Conservation (phyloP, 1,140 invertebrate genomes). For the Drosophila kikkawai region DNA sequence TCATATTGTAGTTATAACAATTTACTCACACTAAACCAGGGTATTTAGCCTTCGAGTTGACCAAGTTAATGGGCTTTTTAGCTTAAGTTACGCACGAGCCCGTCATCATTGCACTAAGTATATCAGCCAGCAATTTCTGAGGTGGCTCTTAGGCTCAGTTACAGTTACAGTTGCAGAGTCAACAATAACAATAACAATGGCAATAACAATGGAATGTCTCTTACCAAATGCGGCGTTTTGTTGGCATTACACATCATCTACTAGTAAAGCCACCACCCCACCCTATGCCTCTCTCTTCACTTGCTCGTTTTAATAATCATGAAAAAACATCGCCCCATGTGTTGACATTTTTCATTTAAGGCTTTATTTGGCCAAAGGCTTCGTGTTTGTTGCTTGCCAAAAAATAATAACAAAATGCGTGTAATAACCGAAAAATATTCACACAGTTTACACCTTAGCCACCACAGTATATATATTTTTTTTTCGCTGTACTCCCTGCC, state of each 20-base stretch:
- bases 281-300: slow-evolving; percentile 17
- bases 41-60: background rate
- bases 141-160: slow-evolving; percentile 41
- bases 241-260: slow-evolving; percentile 72
- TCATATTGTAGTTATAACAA: too few species aligned
- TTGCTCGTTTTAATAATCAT: slow-evolving; percentile 73
- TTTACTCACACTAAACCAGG: background rate
- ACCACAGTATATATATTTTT: background rate
- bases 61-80: background rate
- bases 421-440: slow-evolving; percentile 79
- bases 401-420: slow-evolving; percentile 67
- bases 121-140: slow-evolving; percentile 42
- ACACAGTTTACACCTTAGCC: slow-evolving; percentile 69
- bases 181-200: slow-evolving; percentile 30
- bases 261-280: slow-evolving; percentile 37
- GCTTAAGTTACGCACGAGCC: slow-evolving; percentile 53
- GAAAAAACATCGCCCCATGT: slow-evolving; percentile 60
- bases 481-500: slow-evolving; percentile 15
- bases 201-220: slow-evolving; percentile 65
- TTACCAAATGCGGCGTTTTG: slow-evolving; percentile 75
- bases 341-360: slow-evolving; percentile 74
- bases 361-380: slow-evolving; percentile 70
- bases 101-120: slow-evolving; percentile 42
- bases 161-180: slow-evolving; percentile 34
- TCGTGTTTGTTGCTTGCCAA: slow-evolving; percentile 70